Evolutionary conservation across 2,113 vertebrate species (phyloP), one percentile per base, ranked within the genome.

Genomic region (Cinclus mexicanus): DNA sequence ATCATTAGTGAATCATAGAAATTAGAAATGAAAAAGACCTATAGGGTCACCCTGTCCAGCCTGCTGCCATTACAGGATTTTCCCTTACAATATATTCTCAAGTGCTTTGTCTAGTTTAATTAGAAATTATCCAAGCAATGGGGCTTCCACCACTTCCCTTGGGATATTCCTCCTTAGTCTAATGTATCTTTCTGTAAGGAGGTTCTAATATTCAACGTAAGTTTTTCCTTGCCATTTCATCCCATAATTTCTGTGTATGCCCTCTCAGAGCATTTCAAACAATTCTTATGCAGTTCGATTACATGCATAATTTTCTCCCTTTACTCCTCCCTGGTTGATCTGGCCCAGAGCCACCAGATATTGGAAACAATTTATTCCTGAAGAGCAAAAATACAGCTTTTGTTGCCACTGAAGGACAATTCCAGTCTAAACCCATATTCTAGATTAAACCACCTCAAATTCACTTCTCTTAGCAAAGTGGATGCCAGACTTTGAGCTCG

Each of bases 121-220:
- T 98, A 98, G 97, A 98, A 98, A 98, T 98, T 97, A 97, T 96
- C 96, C 98, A 97, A 97, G 97, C 97, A 97, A 97, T 98, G 97
- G 97, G 97, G 96, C 96, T 98, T 97, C 96, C 94, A 96, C 91
- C 82, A 82, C 87, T 97, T 95, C 97, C 97, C 98, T 96, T 93
- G 96, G 97, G 98, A 97, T 95, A 97, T 93, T 94, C 95, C 76
- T 97, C 93, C 82, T 93, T 94, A 67, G 15, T 96, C 96, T 97
- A 96, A 95, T 29, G 64, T 94, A 96, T 94, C 97, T 97, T 97
- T 97, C 96, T 93, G 96, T 95, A 94, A 97, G 91, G 95, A 97
- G 97, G 94, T 93, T 97, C 95, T 93, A 96, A 97, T 97, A 97
- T 94, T 96, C 94, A 92, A 80, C 92, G 35, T 88, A 94, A 96